Conservation (phyloP, 2,888 invertebrate genomes). For the Alitta virens region DNA sequence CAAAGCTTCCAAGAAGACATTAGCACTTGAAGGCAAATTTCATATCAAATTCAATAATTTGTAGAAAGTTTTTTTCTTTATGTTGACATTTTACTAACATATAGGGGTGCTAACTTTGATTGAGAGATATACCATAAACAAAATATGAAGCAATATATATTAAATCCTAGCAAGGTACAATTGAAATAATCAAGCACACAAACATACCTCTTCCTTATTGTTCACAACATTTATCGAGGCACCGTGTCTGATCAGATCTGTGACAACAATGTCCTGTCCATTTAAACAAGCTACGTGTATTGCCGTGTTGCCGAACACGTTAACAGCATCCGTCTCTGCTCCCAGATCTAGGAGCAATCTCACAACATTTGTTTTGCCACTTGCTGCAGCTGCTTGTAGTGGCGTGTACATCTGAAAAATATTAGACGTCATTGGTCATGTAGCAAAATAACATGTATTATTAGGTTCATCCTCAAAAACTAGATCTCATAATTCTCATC, state of each 20-base stretch:
- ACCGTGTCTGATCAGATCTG: conserved; percentile 60
- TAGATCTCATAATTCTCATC: too few species aligned
- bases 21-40: too few species aligned
- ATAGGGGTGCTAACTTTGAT: too few species aligned
- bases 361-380: conserved; percentile 60
- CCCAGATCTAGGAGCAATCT: conserved; percentile 61
- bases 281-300: conserved; percentile 64
- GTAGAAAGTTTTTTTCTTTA: too few species aligned
- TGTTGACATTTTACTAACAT: too few species aligned
- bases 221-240: conserved; percentile 63
- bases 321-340: conserved; percentile 64
- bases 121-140: too few species aligned
- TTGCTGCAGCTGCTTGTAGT: conserved; percentile 65
- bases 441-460: too few species aligned
- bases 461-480: too few species aligned
- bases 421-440: background rate
- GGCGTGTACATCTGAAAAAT: conserved; percentile 62
- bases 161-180: too few species aligned
- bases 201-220: conserved; percentile 60
- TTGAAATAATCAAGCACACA: too few species aligned
- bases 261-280: conserved; percentile 63
- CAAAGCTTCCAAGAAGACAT: background rate
- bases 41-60: too few species aligned
- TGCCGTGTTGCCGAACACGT: conserved; percentile 63
- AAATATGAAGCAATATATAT: too few species aligned